These are phyloP conservation scores for Rafetus swinhoei DNA, from an alignment of 2,113 vertebrate genomes.

Conservation along the genomic window DNA sequence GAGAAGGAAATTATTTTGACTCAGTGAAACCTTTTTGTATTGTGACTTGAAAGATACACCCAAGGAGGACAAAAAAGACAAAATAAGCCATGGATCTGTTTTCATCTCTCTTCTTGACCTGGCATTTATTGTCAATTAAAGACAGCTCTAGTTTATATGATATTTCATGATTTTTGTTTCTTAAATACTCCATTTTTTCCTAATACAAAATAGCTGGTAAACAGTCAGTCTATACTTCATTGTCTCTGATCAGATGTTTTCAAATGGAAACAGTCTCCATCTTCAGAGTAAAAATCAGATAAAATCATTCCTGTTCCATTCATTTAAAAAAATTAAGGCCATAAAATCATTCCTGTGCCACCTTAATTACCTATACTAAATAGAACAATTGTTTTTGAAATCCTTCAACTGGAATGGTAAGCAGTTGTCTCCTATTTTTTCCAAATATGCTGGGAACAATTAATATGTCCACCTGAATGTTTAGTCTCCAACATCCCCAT, in stretches of 20 bases:
- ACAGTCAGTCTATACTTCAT: not conserved
- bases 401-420: constrained; percentile 8
- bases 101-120: not conserved
- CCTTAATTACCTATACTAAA: constrained; percentile 27
- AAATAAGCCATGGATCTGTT: not conserved
- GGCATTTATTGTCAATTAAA: not conserved
- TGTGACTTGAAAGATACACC: not conserved
- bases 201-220: not conserved
- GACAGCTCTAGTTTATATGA: not conserved
- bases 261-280: constrained; percentile 16
- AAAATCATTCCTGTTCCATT: not conserved
- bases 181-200: not conserved
- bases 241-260: constrained; percentile 15
- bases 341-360: constrained; percentile 47
- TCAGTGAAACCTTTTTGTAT: not conserved
- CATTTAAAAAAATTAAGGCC: constrained; percentile 69
- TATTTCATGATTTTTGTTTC: not conserved
- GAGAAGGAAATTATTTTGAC: constrained; percentile 14
- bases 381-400: constrained; percentile 26
- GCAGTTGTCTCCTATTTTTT: constrained; percentile 1
- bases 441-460: not conserved
- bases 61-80: not conserved
- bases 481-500: constrained; percentile 96
- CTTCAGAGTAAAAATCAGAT: constrained; percentile 26
- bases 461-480: not conserved